Percentiles rank a stretch among this genome's conserved stretches.
Conservation (phyloP, 2,113 vertebrate genomes). For the Oxyura jamaicensis region DNA sequence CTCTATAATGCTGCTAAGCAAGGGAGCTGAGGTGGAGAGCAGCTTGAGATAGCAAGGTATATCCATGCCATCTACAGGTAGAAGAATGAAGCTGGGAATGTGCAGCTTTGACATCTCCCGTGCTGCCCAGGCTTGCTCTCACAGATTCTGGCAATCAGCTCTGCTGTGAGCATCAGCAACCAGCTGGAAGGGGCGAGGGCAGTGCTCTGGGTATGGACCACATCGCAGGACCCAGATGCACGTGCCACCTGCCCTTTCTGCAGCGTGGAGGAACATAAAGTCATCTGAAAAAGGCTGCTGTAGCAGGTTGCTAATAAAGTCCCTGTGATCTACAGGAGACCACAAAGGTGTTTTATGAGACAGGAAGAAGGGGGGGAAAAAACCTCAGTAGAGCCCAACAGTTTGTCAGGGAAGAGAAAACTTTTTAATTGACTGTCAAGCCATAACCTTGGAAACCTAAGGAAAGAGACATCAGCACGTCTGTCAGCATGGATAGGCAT, state of each 20-base stretch:
- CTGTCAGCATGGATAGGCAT: slow-evolving; percentile 47
- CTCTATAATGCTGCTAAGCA: neutral
- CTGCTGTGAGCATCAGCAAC: neutral
- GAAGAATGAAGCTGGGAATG: slow-evolving; percentile 1
- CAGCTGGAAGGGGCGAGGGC: neutral
- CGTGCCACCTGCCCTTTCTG: rapidly evolving
- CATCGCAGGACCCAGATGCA: neutral
- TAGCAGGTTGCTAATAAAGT: neutral
- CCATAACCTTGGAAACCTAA: slow-evolving; percentile 43
- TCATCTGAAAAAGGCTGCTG: neutral
- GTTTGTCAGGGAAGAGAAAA: slow-evolving; percentile 37
- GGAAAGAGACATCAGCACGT: slow-evolving; percentile 36
- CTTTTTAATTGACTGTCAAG: slow-evolving; percentile 53
- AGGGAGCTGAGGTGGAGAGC: neutral
- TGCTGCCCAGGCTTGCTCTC: neutral
- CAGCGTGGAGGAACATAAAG: neutral
- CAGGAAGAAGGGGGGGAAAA: neutral
- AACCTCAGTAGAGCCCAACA: neutral
- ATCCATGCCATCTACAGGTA: slow-evolving; percentile 59
- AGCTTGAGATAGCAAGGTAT: slow-evolving; percentile 17
- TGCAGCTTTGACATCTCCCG: neutral
- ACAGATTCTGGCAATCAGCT: rapidly evolving
- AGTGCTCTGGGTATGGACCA: rapidly evolving
- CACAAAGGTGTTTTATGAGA: neutral
- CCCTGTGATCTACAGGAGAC: neutral